phyloP scores from a whole-genome alignment of 2,113 vertebrate genomes.

The Muscicapa adusta region DNA sequence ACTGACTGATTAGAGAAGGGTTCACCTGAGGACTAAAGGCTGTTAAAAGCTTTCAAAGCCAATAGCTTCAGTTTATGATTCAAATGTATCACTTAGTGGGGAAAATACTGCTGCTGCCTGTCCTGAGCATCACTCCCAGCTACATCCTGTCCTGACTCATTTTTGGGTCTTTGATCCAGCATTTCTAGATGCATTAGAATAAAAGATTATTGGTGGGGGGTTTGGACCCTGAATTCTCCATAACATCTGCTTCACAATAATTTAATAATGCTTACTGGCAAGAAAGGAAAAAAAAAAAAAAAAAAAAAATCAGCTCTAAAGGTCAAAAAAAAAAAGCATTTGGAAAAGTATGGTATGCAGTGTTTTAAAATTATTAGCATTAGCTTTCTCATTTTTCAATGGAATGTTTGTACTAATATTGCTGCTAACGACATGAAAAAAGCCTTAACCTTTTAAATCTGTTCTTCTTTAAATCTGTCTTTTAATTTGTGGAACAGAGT shows the following conservation, averaged over 20 bases:
- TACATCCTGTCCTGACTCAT: background rate
- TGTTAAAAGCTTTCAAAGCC: background rate
- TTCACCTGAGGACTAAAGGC: background rate
- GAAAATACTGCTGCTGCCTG: background rate
- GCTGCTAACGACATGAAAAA: background rate
- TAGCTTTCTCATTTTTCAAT: background rate
- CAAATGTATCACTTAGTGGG: background rate
- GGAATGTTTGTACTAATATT: background rate
- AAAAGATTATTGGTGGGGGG: background rate
- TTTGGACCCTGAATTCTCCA: background rate
- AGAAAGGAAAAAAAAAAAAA: background rate
- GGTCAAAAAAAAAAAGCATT: background rate
- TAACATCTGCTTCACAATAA: background rate
- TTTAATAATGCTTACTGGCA: background rate
- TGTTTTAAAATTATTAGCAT: background rate
- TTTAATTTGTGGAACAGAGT: background rate
- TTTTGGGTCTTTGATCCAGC: background rate
- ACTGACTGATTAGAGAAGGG: background rate
- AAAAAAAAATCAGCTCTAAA: background rate
- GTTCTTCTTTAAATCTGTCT: background rate
- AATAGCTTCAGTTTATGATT: background rate
- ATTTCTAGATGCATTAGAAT: background rate
- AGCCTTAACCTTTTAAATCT: background rate
- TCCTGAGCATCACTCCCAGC: background rate
- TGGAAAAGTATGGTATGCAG: background rate